Evolutionary conservation across 2,888 invertebrate genomes (phyloP).

Genomic region (Cryptocephalus primarius): DNA sequence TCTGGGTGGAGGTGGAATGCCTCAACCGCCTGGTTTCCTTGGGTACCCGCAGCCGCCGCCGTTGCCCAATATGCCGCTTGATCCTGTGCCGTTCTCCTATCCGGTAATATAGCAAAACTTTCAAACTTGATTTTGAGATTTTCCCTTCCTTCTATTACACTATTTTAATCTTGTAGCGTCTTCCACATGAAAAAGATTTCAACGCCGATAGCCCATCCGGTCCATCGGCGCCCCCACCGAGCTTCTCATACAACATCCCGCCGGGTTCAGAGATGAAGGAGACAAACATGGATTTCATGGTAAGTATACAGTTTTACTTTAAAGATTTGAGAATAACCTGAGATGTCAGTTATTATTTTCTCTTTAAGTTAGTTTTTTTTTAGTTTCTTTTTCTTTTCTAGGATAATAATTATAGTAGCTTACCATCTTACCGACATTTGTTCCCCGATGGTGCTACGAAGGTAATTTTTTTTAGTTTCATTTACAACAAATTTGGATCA

Average conservation of each 20-base stretch:
- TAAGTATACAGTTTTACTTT: constrained; percentile 17
- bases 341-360: constrained; percentile 2
- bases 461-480: constrained; percentile 12
- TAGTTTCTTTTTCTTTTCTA: constrained; percentile 41
- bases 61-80: constrained; percentile 41
- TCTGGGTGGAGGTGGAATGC: constrained; percentile 42
- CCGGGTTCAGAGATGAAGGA: constrained; percentile 50
- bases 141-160: neutral
- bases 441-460: constrained; percentile 53
- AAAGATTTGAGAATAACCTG: neutral
- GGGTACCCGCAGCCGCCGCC: constrained; percentile 66
- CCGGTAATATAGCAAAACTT: constrained; percentile 38
- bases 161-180: neutral
- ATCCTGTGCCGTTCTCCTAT: constrained; percentile 48
- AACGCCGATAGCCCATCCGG: constrained; percentile 4
- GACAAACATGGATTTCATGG: constrained; percentile 50
- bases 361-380: constrained; percentile 5
- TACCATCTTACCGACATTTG: constrained; percentile 59
- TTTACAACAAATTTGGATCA: neutral
- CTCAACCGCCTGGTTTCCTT: constrained; percentile 70
- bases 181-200: neutral
- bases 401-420: constrained; percentile 43
- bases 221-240: constrained; percentile 26
- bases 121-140: constrained; percentile 1
- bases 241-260: constrained; percentile 60